Evolutionary conservation across 2,888 invertebrate species (phyloP).

Genomic region (Spodoptera littoralis): DNA sequence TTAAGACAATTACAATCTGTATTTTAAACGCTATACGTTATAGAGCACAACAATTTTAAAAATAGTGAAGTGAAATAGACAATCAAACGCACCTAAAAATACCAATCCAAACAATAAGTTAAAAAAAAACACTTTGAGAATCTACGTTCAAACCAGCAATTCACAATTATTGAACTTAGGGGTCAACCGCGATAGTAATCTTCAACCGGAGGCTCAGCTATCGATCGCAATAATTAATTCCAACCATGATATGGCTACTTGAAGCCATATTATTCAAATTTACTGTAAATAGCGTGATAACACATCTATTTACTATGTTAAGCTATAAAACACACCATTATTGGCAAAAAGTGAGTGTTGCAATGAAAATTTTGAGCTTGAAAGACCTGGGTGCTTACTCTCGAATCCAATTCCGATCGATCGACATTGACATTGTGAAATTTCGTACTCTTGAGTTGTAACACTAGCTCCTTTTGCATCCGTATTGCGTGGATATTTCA

Average conservation of each 20-base stretch:
- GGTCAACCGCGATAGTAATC: conserved; percentile 70
- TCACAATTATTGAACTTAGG: conserved; percentile 68
- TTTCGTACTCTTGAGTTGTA: too few species aligned
- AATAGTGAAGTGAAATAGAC: too few species aligned
- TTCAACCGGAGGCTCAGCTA: conserved; percentile 64
- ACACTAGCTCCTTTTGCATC: too few species aligned
- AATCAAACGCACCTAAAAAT: too few species aligned
- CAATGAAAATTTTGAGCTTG: neutral
- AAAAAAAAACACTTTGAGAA: conserved; percentile 52
- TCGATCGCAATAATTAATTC: conserved; percentile 72
- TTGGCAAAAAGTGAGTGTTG: neutral
- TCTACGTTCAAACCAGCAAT: conserved; percentile 52
- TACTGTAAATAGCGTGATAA: conserved; percentile 39
- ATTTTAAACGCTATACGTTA: too few species aligned
- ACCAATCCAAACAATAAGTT: conserved; percentile 18
- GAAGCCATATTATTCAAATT: conserved; percentile 47
- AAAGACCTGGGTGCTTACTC: too few species aligned
- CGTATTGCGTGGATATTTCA: too few species aligned
- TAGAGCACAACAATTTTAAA: too few species aligned
- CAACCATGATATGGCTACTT: conserved; percentile 57
- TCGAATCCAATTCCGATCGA: too few species aligned
- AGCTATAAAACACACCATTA: neutral
- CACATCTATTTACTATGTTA: conserved; percentile 28
- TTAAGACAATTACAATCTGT: too few species aligned
- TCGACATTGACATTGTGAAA: too few species aligned